phyloP scores from a whole-genome alignment of 2,888 invertebrate genomes.

The Crepidodera aurea region DNA sequence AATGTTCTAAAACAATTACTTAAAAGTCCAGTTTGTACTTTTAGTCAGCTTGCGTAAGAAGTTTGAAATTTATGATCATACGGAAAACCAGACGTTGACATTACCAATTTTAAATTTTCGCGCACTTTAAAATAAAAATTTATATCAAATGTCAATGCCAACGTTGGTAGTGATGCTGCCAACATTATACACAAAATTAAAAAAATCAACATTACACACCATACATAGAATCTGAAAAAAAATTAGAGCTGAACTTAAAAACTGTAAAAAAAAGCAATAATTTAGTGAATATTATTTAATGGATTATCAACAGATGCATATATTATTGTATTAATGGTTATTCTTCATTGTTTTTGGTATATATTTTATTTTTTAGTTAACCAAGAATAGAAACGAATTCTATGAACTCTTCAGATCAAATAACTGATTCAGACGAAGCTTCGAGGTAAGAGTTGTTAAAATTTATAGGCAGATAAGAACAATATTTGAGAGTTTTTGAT shows the following conservation, averaged over 20 bases:
- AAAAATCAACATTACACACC: conserved; percentile 20
- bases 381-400: conserved; percentile 53
- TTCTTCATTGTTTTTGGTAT: conserved; percentile 34
- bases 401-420: conserved; percentile 63
- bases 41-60: too few relatives aligned
- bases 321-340: conserved; percentile 29
- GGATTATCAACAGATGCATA: conserved; percentile 21
- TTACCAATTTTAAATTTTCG: too few relatives aligned
- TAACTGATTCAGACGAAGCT: conserved; percentile 63
- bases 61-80: too few relatives aligned
- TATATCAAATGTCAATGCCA: not conserved
- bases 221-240: conserved; percentile 1
- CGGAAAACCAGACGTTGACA: too few relatives aligned
- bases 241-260: not conserved
- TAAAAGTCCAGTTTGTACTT: too few relatives aligned
- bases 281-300: not conserved
- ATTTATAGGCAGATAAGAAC: not conserved
- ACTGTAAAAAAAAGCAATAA: conserved; percentile 20
- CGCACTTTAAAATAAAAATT: too few relatives aligned
- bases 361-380: conserved; percentile 45
- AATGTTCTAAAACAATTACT: too few relatives aligned
- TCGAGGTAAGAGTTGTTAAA: conserved; percentile 59
- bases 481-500: not conserved
- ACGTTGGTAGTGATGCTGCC: not conserved
- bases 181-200: not conserved